These are phyloP conservation scores for Dasyprocta punctata DNA, from an alignment of 2,113 vertebrate genomes.

Conservation along the genomic window DNA sequence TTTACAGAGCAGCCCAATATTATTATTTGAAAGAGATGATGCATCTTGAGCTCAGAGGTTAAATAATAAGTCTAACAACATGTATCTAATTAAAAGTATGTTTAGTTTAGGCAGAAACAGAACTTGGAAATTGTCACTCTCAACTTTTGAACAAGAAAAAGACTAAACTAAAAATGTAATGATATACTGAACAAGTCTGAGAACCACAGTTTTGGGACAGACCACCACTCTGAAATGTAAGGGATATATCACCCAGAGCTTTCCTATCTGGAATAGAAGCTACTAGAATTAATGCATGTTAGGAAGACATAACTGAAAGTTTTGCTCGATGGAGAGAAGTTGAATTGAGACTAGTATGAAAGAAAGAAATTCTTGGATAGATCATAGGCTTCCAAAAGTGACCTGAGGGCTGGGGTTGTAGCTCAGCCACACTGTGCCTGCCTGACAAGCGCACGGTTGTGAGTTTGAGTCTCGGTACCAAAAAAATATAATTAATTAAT, in stretches of 20 bases:
- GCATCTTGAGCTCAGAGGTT: not conserved
- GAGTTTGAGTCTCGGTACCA: too few species aligned
- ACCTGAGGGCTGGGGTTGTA: too few species aligned
- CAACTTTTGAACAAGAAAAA: not conserved
- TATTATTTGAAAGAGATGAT: not conserved
- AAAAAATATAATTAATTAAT: too few species aligned
- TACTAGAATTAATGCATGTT: not conserved
- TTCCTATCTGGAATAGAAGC: not conserved
- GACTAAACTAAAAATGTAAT: not conserved
- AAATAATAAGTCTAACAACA: not conserved
- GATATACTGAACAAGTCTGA: not conserved
- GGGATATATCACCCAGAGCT: not conserved
- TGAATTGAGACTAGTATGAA: not conserved
- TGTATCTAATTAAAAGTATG: not conserved
- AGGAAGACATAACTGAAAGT: not conserved
- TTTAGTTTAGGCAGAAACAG: not conserved
- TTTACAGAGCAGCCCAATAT: not conserved
- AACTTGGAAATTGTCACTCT: not conserved
- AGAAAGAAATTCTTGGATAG: not conserved
- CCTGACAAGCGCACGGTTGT: too few species aligned
- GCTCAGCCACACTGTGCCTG: too few species aligned
- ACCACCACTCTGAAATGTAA: not conserved
- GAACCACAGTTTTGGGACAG: not conserved
- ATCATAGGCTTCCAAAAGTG: not conserved
- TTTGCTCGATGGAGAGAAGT: not conserved